Percentiles rank a stretch among this genome's conserved stretches.
Evolutionary conservation across 2,888 invertebrate species (phyloP).

Genomic region (Aleiodes leptofemur): DNA sequence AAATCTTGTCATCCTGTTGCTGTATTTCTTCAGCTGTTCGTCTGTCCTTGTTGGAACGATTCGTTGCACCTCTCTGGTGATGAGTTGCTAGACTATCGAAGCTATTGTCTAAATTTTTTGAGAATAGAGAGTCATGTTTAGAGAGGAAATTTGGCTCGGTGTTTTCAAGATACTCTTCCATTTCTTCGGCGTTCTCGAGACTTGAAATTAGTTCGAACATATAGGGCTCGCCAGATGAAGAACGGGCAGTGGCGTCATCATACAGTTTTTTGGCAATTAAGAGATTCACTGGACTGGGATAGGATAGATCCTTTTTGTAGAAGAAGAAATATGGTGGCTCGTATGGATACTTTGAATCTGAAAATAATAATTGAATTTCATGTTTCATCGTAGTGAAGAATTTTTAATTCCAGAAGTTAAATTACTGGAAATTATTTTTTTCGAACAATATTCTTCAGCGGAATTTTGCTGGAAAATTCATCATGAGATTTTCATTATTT

Average conservation of each 20-base stretch:
- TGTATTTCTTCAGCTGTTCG: slow-evolving; percentile 75
- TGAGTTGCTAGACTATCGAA: slow-evolving; percentile 77
- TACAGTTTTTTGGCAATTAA: slow-evolving; percentile 82
- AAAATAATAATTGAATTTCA: slow-evolving; percentile 29
- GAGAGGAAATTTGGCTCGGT: slow-evolving; percentile 80
- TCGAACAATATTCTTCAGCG: too few relatives aligned
- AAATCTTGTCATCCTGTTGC: slow-evolving; percentile 80
- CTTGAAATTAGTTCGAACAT: slow-evolving; percentile 85
- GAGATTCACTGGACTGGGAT: slow-evolving; percentile 80
- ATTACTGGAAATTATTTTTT: too few relatives aligned
- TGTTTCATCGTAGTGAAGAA: too few relatives aligned
- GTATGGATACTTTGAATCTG: slow-evolving; percentile 82
- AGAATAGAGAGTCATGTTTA: slow-evolving; percentile 76
- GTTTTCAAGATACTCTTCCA: slow-evolving; percentile 79
- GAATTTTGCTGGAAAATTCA: too few relatives aligned
- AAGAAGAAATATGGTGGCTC: slow-evolving; percentile 84
- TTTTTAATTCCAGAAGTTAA: too few relatives aligned
- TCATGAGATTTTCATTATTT: too few relatives aligned
- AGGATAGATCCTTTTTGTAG: slow-evolving; percentile 77
- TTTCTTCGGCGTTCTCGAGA: slow-evolving; percentile 82
- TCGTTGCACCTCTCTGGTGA: slow-evolving; percentile 80
- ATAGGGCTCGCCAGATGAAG: slow-evolving; percentile 83
- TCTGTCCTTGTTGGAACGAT: slow-evolving; percentile 76
- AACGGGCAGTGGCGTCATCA: slow-evolving; percentile 81
- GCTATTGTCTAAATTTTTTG: slow-evolving; percentile 64